Conservation (phyloP, 2,113 vertebrate species). For the Larimichthys crocea region DNA sequence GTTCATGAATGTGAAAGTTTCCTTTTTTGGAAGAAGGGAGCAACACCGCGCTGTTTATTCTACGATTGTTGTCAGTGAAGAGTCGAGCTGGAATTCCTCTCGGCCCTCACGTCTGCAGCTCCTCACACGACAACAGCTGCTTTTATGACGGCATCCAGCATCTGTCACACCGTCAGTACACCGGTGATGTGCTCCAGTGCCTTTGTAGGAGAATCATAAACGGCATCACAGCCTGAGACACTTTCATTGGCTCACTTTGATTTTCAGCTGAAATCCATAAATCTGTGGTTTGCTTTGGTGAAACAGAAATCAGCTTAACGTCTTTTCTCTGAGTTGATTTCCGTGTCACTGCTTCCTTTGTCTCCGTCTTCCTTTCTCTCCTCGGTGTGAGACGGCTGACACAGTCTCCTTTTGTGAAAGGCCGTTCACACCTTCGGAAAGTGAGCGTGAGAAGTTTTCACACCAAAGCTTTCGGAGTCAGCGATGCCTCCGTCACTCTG, state of each 20-base stretch:
- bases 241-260: not conserved
- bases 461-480: conserved; percentile 15
- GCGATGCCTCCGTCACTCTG: not conserved
- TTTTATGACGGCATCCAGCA: not conserved
- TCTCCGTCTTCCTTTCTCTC: not conserved
- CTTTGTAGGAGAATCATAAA: not conserved
- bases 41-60: not conserved
- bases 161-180: not conserved
- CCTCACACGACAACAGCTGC: not conserved
- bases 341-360: not conserved
- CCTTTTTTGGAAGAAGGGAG: conserved; percentile 20
- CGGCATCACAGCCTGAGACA: not conserved
- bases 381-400: not conserved
- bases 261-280: not conserved
- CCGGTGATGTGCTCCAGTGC: not conserved
- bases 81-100: conserved; percentile 17
- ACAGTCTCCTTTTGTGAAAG: conserved; percentile 13
- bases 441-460: conserved; percentile 21
- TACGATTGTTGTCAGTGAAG: not conserved
- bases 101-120: conserved; percentile 7
- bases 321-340: too few relatives aligned
- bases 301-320: not conserved
- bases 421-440: conserved; percentile 29
- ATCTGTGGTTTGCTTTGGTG: not conserved
- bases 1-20: not conserved